Base-by-base conservation (phyloP, 1,140 invertebrate genomes). In the Pseudomyrmex gracilis region DNA sequence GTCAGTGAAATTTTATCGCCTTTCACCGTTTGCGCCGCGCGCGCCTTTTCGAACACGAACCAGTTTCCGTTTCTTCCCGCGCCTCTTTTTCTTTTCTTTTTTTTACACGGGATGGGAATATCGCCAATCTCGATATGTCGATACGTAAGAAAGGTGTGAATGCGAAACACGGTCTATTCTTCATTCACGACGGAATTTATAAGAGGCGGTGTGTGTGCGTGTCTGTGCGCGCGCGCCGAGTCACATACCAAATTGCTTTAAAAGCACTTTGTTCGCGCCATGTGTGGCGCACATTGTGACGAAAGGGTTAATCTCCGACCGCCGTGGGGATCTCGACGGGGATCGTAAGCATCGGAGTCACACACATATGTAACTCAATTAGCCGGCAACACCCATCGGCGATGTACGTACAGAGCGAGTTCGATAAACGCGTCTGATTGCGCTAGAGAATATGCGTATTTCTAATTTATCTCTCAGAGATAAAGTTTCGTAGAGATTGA, bases 1-100 rank as follows among this genome's bases (percentile, higher is more conserved):
- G 67, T 61, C 83, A 90, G 90, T 89, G 89, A 90, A 90, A 90
- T 90, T 86, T 86, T 86, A 84, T 78, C 64, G 86, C 87, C 89
- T 90, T 90, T 90, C 90, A 87, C 89, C 87, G 80, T 83, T 80
- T 64, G 85, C 85, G 24, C 34, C 34, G 34, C 34, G 5, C 34
- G 5, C 82, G 82, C 85, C 86, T 87, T 87, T 88, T 68, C 84
- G 77, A 76, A 78, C 86, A 78, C 86, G 70, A 85, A 86, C 84
- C 74, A 82, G 73, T 67, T 85, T 66, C 60, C 47, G 49, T 49
- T 88, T 85, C 74, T 86, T 85, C 17, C 24, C 53, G 53, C 68
- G 22, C 9, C 47, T 82, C 67, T 73, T 49, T 12, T 13, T 20
- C 22, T 34, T 12, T 61, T 15, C 10, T 68, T 45, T 57, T 53